These are phyloP conservation scores for Oceanodroma leucorhoa DNA, from an alignment of 2,797 vertebrate genomes.

Conservation along the genomic window DNA sequence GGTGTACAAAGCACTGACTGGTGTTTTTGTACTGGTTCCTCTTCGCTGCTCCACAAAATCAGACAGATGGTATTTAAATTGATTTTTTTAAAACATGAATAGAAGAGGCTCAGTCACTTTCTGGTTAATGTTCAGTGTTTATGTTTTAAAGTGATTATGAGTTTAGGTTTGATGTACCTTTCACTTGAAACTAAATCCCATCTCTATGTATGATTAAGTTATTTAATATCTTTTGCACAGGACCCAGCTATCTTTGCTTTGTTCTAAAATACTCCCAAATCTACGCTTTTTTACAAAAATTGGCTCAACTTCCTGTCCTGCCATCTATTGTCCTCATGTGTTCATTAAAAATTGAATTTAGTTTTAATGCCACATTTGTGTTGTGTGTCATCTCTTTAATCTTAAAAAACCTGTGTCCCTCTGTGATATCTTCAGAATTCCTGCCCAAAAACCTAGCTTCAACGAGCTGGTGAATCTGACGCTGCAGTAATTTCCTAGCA, in stretches of 20 bases:
- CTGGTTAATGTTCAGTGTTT: neutral
- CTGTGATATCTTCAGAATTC: neutral
- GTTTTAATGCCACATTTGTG: neutral
- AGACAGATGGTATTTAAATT: constrained; percentile 19
- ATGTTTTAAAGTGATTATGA: neutral
- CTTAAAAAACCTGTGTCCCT: neutral
- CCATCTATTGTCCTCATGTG: neutral
- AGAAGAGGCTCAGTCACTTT: neutral
- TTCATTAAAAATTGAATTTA: neutral
- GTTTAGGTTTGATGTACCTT: neutral
- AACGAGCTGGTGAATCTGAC: neutral
- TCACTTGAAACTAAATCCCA: neutral
- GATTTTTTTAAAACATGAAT: neutral
- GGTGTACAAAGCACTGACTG: neutral
- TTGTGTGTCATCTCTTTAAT: neutral
- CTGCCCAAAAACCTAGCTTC: neutral
- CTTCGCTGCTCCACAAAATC: neutral
- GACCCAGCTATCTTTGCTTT: neutral
- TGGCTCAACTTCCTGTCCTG: neutral
- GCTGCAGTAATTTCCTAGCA: neutral
- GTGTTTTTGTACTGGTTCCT: neutral
- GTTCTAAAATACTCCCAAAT: neutral
- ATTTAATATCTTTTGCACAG: neutral
- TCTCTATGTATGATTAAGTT: neutral
- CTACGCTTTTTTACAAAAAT: neutral